Base-by-base conservation (phyloP, 2,113 vertebrate genomes). In the Odocoileus hemionus region DNA sequence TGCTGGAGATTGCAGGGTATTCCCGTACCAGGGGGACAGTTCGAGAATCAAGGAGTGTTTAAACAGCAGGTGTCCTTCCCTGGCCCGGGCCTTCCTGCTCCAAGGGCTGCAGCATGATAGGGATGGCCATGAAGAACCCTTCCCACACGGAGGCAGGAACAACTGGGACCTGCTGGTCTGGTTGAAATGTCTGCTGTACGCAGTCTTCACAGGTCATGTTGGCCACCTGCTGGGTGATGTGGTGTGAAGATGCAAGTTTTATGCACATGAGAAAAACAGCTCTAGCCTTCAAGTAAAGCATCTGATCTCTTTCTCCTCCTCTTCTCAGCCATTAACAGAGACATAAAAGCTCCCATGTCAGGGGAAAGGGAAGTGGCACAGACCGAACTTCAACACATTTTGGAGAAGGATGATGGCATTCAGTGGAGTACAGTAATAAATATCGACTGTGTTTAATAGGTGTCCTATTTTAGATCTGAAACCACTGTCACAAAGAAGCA, bases 161-260 rank as follows among this genome's bases (percentile, higher is more conserved):
- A 23, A 93, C 98, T 95, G 61, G 97, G 98, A 96, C 96, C 96
- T 97, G 98, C 96, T 43, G 97, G 98, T 98, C 93, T 98, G 97
- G 96, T 96, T 95, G 98, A 98, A 98, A 98, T 97, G 98, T 98
- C 98, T 96, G 94, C 97, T 96, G 96, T 95, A 97, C 94, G 97
- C 96, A 91, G 97, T 98, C 98, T 98, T 95, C 28, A 0, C 98
- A 96, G 98, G 98, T 96, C 94, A 97, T 23, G 84, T 95, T 84
- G 97, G 97, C 97, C 97, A 98, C 98, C 98, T 98, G 98, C 97
- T 98, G 97, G 83, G 94, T 95, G 97, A 95, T 98, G 98, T 93
- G 98, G 97, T 97, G 98, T 97, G 97, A 98, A 98, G 97, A 97
- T 97, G 95, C 8, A 97, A 96, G 97, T 95, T 97, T 97, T 97